These are phyloP conservation scores for Urocynchramus pylzowi DNA, from an alignment of 2,113 vertebrate genomes.

Conservation along the genomic window DNA sequence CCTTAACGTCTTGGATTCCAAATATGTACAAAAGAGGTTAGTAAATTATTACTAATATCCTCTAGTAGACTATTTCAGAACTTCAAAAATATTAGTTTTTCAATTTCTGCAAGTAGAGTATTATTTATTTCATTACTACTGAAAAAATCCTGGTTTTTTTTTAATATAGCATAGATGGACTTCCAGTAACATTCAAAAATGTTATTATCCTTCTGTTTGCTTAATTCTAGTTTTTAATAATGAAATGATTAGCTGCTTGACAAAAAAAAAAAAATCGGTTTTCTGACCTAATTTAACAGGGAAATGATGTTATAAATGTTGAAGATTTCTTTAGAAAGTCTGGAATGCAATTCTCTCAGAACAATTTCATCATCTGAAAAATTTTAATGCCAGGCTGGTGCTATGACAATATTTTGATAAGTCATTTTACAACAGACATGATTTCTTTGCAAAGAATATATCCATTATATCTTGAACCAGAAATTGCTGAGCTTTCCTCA, in stretches of 20 bases:
- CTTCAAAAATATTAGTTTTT: neutral
- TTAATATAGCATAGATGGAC: neutral
- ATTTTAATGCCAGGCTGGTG: neutral
- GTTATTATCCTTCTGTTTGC: neutral
- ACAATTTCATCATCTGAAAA: neutral
- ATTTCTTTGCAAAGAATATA: neutral
- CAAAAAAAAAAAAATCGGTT: neutral
- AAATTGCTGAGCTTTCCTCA: neutral
- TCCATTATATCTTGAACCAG: neutral
- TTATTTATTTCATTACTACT: neutral
- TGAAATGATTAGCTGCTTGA: neutral
- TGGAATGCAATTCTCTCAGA: neutral
- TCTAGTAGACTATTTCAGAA: neutral
- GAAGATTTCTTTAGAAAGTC: neutral
- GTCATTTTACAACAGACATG: neutral
- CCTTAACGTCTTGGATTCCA: neutral
- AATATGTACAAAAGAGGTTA: neutral
- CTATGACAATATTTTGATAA: neutral
- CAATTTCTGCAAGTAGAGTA: neutral
- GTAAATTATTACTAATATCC: neutral
- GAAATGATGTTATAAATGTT: neutral
- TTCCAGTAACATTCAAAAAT: neutral
- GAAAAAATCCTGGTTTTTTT: neutral
- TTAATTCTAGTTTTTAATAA: neutral
- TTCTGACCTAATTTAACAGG: neutral